Evolutionary conservation across 2,888 invertebrate species (phyloP), one percentile per base, ranked within the genome.

Genomic region (Hypolimnas misippus): DNA sequence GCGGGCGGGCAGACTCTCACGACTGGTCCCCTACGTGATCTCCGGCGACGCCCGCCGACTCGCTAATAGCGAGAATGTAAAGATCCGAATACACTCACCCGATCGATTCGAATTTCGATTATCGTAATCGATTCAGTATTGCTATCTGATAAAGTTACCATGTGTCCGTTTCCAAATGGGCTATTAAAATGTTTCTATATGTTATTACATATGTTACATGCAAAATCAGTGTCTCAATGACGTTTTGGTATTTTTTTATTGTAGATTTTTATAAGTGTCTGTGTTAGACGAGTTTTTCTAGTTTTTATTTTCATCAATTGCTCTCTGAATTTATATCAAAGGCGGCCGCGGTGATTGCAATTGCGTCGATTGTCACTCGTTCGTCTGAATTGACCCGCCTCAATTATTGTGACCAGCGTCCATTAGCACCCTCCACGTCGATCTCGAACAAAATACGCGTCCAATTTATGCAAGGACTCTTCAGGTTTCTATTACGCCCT

Each of bases 11-110:
- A 46, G 63, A 56, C 63, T 60, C 63, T 64, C 76, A 78, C 82
- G 81, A 82, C 82, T 83, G 82, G 84, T 82, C 79, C 82, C 75
- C 80, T 87, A 87, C 87, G 88, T 87, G 88, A 86, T 86, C 85
- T 84, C 82, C 81, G 82, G 79, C 80, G 79, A 86, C 84, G 84
- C 73, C 73, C 58, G 71, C 72, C 70, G 86, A 85, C 85, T 85
- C 72, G 77, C 74, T 84, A 86, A 86, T 84, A 58, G 65, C 67
- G 35, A 64, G 61, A 58, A 58, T 65, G 59, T 66, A 49, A 54
- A 50, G 38, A 59, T 49, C 67, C 67, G 61, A 57, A 65, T 67
- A 68, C 68, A 70, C 69, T 73, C 62, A 67, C 60, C 52, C 7
- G n/a, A 46, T 10, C 21, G 21, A 68, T 62, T 65, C 61, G 62